Conservation (phyloP, 2,888 invertebrate species). For the Globia sparganii region DNA sequence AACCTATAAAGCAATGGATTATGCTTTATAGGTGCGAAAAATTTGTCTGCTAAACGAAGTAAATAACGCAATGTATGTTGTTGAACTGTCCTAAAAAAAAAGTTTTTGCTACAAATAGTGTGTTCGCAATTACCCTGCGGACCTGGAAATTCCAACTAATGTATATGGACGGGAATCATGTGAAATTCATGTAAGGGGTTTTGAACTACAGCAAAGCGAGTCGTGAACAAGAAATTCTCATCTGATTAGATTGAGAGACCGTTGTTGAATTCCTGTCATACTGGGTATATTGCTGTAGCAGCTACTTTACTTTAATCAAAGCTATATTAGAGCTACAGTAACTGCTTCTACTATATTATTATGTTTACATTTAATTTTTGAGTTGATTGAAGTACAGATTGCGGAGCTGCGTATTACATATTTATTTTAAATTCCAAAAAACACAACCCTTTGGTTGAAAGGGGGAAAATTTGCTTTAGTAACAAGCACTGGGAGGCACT, state of each 20-base stretch:
- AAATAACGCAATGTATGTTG: neutral
- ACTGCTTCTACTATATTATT: neutral
- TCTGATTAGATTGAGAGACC: constrained; percentile 34
- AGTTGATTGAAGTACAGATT: constrained; percentile 8
- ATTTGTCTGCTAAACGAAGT: neutral
- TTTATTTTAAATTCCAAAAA: constrained; percentile 32
- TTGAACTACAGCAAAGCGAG: constrained; percentile 2
- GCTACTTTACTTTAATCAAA: constrained; percentile 22
- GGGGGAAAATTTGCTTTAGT: constrained; percentile 28
- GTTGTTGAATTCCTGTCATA: constrained; percentile 9
- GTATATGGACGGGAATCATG: neutral
- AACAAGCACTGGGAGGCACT: constrained; percentile 37
- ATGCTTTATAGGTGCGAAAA: neutral
- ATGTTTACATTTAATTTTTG: constrained; percentile 6
- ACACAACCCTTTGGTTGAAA: constrained; percentile 24
- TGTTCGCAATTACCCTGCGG: neutral
- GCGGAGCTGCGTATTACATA: constrained; percentile 21
- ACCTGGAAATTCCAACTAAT: constrained; percentile 6
- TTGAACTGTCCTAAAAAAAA: neutral
- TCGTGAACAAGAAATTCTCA: constrained; percentile 33
- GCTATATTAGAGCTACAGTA: neutral
- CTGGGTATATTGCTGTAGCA: constrained; percentile 1
- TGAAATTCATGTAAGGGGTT: neutral
- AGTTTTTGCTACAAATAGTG: too few species aligned
- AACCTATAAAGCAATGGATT: too few species aligned